Base-by-base conservation (phyloP, 1,140 invertebrate species). In the Hirudo medicinalis region DNA sequence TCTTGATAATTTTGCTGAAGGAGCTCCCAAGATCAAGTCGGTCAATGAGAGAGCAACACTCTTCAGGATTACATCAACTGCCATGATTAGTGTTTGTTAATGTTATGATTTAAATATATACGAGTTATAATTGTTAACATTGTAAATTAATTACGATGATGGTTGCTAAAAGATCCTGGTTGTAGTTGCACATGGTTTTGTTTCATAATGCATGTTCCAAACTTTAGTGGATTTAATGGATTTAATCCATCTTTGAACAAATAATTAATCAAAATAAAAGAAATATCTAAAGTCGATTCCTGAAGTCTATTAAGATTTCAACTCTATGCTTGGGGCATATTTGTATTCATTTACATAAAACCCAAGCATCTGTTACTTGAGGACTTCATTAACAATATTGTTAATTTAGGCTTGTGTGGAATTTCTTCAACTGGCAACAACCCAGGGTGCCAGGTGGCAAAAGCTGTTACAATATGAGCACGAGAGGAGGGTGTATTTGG, bases 401-500 rank as follows among this genome's bases (percentile, higher is more conserved):
- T 32, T 68, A 32, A 11, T 27, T 25, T 54, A 94, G 91, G 87
- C 89, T 1, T 94, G 94, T 82, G 87, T 87, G 25, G 92, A 97
- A 71, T 97, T 94, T 82, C 84, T 94, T 73, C 87, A 89, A 74
- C 84, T 92, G 69, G 91, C 92, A 11, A 88, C 92, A 75, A 87
- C 86, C 13, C 91, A 94, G 73, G 90, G 91, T 69, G 87, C 89
- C 57, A 91, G 94, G 76, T 92, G 94, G 90, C 89, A 90, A 75
- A 89, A 90, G 75, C 87, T 93, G 79, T 81, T 98, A 68, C 89
- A 95, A 74, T 90, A 96, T 79, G 95, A 98, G 79, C 88, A 94
- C 2, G 94, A 97, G 74, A 92, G 97, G 82, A 88, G 94, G 76
- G 85, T 89, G 76, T 86, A 91, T n/a, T 83, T 99, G 60, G 94